Base-by-base conservation (phyloP, 2,797 vertebrate species). In the Argya squamiceps region DNA sequence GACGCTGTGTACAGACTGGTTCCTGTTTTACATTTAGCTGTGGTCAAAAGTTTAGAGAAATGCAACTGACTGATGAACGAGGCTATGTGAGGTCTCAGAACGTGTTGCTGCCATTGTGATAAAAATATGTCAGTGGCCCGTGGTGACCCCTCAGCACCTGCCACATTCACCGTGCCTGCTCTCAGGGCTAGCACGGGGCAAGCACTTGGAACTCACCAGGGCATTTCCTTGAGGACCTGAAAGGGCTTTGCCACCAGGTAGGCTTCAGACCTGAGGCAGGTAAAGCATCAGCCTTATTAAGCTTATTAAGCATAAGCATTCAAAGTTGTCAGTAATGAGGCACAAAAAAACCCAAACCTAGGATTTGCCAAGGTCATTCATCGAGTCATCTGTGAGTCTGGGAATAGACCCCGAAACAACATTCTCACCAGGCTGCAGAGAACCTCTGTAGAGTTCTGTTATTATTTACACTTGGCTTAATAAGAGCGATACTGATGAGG, bases 21-120 rank as follows among this genome's bases (percentile, higher is more conserved):
- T 98, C 98, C 97, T 97, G 96, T 97, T 97, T 96, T 96, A 75
- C 85, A 88, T 95, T 75, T 62, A 90, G 67, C 91, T 95, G 96
- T 88, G 96, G 95, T 84, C 93, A 88, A 85, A 93, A 94, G 86
- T 92, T 96, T 97, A 92, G 88, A 95, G 97, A 94, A 96, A 95
- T 70, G 86, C 97, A 97, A 96, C 95, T 95, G 92, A 73, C 92
- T 96, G 89, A 77, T 76, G 84, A 71, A 91, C 32, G 26, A 74
- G 65, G 71, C 84, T 64, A 27, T 30, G 4, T 20, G 46, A 92
- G 93, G 95, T 95, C 93, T 96, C 83, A 91, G 88, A 94, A 43
- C 13, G 21, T 16, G 21, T 19, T 60, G 86, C 65, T 29, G 15
- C 62, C 9, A 18, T 79, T 85, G 83, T 83, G 74, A 89, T 75